These are phyloP conservation scores for Tachyglossus aculeatus DNA, from an alignment of 2,797 vertebrate species.

Conservation along the genomic window DNA sequence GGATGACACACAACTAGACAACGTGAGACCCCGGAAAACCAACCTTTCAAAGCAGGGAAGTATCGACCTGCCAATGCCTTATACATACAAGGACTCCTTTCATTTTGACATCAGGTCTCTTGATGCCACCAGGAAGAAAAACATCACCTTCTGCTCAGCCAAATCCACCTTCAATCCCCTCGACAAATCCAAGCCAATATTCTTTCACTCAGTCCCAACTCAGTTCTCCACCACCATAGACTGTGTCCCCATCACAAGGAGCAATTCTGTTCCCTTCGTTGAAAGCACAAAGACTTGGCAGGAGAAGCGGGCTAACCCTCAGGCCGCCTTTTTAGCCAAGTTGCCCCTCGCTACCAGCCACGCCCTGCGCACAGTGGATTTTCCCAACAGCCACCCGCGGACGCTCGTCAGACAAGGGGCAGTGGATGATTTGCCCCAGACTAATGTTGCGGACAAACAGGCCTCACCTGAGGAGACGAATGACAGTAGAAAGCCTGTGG, in stretches of 20 bases:
- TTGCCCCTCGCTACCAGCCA: constrained; percentile 69
- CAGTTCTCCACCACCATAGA: constrained; percentile 80
- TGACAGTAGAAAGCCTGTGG: constrained; percentile 59
- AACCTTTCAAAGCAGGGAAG: constrained; percentile 94
- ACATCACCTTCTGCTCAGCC: constrained; percentile 60
- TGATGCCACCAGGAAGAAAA: constrained; percentile 73
- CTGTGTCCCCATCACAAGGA: constrained; percentile 84
- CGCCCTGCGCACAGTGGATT: constrained; percentile 70
- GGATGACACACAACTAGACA: constrained; percentile 89
- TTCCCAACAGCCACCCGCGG: constrained; percentile 82
- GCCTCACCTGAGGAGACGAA: constrained; percentile 68
- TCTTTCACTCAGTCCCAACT: constrained; percentile 88
- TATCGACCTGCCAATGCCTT: constrained; percentile 95
- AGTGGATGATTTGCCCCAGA: constrained; percentile 85
- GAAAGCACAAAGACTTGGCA: constrained; percentile 64
- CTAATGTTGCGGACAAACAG: constrained; percentile 55
- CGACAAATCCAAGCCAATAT: constrained; percentile 73
- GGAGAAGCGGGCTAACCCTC: constrained; percentile 60
- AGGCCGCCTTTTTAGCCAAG: constrained; percentile 57
- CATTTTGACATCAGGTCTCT: constrained; percentile 91
- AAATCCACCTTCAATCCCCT: constrained; percentile 66
- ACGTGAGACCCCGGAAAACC: constrained; percentile 91
- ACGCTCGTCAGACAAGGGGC: constrained; percentile 91
- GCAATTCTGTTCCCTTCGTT: constrained; percentile 89
- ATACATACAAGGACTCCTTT: constrained; percentile 96